Base-by-base conservation (phyloP, 1,140 invertebrate species). In the Bombus affinis region DNA sequence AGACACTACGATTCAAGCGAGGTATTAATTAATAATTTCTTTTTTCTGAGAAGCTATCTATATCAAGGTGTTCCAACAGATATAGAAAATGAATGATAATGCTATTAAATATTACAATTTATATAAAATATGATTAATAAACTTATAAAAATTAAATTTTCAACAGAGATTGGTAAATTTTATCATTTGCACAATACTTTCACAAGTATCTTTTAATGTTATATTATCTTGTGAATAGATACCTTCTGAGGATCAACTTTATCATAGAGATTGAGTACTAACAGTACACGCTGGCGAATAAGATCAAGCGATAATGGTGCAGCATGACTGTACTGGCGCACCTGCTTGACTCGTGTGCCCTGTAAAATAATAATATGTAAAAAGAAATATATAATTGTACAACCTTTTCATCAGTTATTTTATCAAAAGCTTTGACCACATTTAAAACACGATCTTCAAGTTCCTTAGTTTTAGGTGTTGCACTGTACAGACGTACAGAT, bases 191-290 rank as follows among this genome's bases (percentile, higher is more conserved):
- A 70, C 72, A 83, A 78, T 25, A 83, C 72, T 73, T 86, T 84
- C 39, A 32, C 76, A 85, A 85, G 57, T 70, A 87, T 66, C 13
- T 76, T 68, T 70, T 39, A 78, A 53, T 68, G 71, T 57, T 75
- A 18, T 81, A 86, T 78, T 44, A 65, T 89, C 44, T 79, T 59
- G 72, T 73, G 86, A 71, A 89, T 86, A 77, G 82, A 94, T 98
- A 99, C 98, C 98, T 99, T 99, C 89, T 97, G 96, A 90, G 98
- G 97, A 94, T 98, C 97, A 95, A 99, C 96, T 97, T 99, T 99
- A 96, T 99, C 99, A 96, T 98, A 99, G 89, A 99, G 97, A 96
- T 98, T 98, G 86, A 99, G 97, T 86, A 99, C 98, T 94, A 99
- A 97, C 91, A 99, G 95, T 82, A 99, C 98, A 93, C 99, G 96